Percentiles rank a stretch among this genome's conserved stretches.
Evolutionary conservation across 1,140 invertebrate species (phyloP).

Genomic region (Megalopta genalis): DNA sequence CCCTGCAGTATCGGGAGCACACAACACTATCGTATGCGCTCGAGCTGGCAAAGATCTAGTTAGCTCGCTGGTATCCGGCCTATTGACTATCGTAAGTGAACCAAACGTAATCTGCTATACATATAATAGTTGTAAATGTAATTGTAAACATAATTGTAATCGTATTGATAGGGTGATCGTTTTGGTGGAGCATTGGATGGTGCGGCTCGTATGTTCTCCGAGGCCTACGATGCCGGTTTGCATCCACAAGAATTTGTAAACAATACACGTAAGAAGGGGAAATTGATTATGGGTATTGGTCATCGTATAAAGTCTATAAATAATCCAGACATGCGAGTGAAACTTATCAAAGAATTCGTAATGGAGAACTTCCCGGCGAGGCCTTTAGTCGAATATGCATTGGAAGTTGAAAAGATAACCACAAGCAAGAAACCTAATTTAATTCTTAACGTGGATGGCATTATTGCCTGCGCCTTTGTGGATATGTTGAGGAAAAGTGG

Average conservation of each 20-base stretch:
- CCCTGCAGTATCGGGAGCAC: conserved; percentile 98
- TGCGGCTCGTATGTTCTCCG: conserved; percentile 97
- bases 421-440: conserved; percentile 99
- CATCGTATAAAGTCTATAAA: conserved; percentile 99
- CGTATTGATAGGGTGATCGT: conserved; percentile 90
- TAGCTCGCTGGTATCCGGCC: conserved; percentile 96
- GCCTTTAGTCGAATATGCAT: conserved; percentile 95
- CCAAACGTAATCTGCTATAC: too few species aligned
- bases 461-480: conserved; percentile 98
- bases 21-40: conserved; percentile 99
- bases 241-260: conserved; percentile 99
- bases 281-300: conserved; percentile 99
- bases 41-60: conserved; percentile 99
- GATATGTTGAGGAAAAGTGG: conserved; percentile 96
- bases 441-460: conserved; percentile 99
- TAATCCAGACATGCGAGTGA: conserved; percentile 98
- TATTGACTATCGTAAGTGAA: conserved; percentile 96
- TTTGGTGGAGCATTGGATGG: conserved; percentile 99
- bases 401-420: conserved; percentile 99
- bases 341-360: conserved; percentile 98
- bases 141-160: not conserved
- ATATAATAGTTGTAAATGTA: not conserved
- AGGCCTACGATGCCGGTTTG: conserved; percentile 95
- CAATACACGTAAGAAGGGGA: conserved; percentile 96
- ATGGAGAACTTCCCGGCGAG: conserved; percentile 95